These are phyloP conservation scores for Limnephilus marmoratus DNA, from an alignment of 2,888 invertebrate species.

Conservation along the genomic window DNA sequence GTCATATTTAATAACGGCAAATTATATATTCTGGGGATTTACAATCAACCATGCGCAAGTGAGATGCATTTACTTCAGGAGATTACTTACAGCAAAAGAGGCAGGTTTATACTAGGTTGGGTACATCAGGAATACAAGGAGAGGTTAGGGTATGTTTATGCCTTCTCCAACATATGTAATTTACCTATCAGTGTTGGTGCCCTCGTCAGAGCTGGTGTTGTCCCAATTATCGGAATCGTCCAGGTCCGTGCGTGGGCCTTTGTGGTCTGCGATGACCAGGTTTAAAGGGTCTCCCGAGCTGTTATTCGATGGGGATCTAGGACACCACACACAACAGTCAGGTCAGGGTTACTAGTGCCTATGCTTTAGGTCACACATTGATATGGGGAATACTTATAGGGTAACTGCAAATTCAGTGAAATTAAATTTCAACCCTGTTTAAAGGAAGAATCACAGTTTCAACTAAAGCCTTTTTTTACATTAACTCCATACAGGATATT, in stretches of 20 bases:
- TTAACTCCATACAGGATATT: too few relatives aligned
- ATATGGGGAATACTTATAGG: background rate
- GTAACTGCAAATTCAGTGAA: background rate
- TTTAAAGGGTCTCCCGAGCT: slow-evolving; percentile 56
- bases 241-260: slow-evolving; percentile 68
- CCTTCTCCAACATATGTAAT: background rate
- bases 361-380: background rate
- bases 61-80: background rate
- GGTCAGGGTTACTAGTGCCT: background rate
- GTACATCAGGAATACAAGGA: background rate
- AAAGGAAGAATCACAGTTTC: too few relatives aligned
- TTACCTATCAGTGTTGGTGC: slow-evolving; percentile 76
- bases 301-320: slow-evolving; percentile 50
- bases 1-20: background rate
- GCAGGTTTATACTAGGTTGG: background rate
- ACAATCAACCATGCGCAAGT: background rate
- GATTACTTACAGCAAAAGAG: background rate
- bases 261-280: slow-evolving; percentile 74
- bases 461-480: too few relatives aligned
- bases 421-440: background rate
- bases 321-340: slow-evolving; percentile 11
- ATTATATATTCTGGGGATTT: background rate
- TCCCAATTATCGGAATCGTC: slow-evolving; percentile 78
- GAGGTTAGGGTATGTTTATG: background rate
- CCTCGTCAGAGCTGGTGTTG: slow-evolving; percentile 75